Conservation (phyloP, 2,888 invertebrate species). For the Eledone cirrhosa region DNA sequence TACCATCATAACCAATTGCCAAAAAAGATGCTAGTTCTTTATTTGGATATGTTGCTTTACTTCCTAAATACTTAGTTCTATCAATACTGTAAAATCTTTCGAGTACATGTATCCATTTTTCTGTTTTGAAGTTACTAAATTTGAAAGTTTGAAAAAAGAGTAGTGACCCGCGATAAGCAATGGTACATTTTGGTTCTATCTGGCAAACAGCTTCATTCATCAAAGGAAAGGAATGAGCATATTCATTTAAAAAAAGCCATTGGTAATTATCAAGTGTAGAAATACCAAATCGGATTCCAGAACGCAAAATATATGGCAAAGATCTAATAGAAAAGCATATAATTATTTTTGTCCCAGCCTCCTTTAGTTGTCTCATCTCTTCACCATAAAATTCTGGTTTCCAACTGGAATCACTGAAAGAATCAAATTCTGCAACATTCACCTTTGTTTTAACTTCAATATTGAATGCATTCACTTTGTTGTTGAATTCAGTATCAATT, state of each 20-base stretch:
- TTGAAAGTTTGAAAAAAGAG: background rate
- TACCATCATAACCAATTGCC: conserved; percentile 46
- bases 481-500: background rate
- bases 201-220: background rate
- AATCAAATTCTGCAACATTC: background rate
- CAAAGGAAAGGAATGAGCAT: background rate
- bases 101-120: background rate
- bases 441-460: background rate
- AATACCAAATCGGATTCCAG: background rate
- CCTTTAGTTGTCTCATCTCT: too few relatives aligned
- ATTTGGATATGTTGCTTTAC: conserved; percentile 34
- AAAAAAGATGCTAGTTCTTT: conserved; percentile 37
- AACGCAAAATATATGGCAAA: background rate
- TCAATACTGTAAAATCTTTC: conserved; percentile 37
- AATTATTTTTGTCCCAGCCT: too few relatives aligned
- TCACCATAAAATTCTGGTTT: too few relatives aligned
- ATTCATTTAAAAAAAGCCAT: background rate
- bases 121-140: background rate
- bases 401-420: background rate
- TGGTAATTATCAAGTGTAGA: background rate
- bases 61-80: conserved; percentile 36
- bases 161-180: background rate
- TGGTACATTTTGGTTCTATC: background rate
- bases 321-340: too few relatives aligned
- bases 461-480: background rate